Conservation (phyloP, 1,140 invertebrate species). For the Atta texana region DNA sequence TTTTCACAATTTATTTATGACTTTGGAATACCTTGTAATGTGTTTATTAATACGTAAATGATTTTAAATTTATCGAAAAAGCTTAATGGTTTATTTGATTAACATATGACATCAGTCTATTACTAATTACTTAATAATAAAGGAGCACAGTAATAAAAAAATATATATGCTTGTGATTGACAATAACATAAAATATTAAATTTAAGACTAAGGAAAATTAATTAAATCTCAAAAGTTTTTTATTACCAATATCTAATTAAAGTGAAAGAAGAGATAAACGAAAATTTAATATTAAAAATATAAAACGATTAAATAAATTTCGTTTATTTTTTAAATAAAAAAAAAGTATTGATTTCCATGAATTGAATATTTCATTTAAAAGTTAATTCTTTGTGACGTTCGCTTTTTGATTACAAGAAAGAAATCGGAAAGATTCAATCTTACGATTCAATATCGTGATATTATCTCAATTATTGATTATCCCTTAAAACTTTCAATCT, state of each 20-base stretch:
- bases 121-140: not conserved
- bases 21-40: not conserved
- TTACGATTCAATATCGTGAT: not conserved
- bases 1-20: not conserved
- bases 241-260: not conserved
- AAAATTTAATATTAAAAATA: not conserved
- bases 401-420: not conserved
- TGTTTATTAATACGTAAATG: not conserved
- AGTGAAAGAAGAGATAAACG: not conserved
- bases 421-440: not conserved
- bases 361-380: too few relatives aligned
- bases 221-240: not conserved
- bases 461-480: not conserved
- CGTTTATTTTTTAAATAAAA: too few relatives aligned
- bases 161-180: not conserved
- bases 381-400: not conserved
- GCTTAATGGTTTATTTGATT: not conserved
- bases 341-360: too few relatives aligned
- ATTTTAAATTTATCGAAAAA: not conserved
- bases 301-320: not conserved
- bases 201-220: not conserved
- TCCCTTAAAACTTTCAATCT: not conserved
- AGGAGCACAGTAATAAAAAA: not conserved
- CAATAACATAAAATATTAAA: constrained; percentile 15
- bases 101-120: not conserved